Conservation (phyloP, 2,113 vertebrate genomes). For the Ophiodon elongatus region DNA sequence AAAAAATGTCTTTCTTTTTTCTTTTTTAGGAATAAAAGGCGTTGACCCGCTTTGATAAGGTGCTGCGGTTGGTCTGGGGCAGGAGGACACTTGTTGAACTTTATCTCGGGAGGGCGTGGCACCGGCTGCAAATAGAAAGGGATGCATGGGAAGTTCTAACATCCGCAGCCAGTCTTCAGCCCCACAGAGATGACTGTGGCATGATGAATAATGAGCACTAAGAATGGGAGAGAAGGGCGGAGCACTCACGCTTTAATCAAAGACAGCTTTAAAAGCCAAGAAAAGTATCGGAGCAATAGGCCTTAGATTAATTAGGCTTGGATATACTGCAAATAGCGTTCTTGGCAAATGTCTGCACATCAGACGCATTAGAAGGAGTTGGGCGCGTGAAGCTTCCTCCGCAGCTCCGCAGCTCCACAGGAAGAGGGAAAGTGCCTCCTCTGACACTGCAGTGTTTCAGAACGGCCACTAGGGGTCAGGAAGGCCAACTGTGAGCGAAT, state of each 20-base stretch:
- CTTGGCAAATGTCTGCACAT: background rate
- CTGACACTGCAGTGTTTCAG: background rate
- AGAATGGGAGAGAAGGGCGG: background rate
- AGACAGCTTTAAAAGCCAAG: background rate
- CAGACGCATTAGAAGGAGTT: no score
- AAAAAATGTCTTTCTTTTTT: no score
- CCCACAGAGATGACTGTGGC: background rate
- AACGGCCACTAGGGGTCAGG: slow-evolving; percentile 35
- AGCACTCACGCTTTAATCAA: background rate
- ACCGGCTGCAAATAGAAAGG: slow-evolving; percentile 34
- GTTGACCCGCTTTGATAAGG: background rate
- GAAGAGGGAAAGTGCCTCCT: background rate
- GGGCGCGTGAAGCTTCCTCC: background rate
- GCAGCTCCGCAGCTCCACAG: background rate
- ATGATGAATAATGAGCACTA: no score
- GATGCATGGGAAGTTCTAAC: slow-evolving; percentile 43
- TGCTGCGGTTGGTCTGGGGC: slow-evolving; percentile 29
- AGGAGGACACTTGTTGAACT: slow-evolving; percentile 37
- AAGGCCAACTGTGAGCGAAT: background rate
- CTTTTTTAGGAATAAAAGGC: background rate
- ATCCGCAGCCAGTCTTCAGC: background rate
- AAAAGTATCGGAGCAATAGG: no score
- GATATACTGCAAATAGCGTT: background rate
- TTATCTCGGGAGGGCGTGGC: slow-evolving; percentile 60
- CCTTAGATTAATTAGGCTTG: no score